Evolutionary conservation across 2,797 vertebrate species (phyloP).

Genomic region (Syndactyla subalaris): DNA sequence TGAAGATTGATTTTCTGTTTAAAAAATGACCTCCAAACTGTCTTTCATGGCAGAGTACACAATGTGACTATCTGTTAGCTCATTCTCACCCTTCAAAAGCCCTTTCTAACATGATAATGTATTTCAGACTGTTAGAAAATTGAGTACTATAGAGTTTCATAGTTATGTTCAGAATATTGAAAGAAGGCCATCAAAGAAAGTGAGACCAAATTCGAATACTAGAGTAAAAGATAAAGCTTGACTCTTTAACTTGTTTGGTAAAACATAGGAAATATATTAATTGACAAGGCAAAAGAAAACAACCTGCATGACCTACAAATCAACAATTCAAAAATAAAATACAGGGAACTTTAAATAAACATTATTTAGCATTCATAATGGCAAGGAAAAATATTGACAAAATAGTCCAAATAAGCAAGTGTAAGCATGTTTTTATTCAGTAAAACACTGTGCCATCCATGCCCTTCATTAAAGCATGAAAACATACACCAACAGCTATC

Average conservation of each 20-base stretch:
- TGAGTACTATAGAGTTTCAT: background rate
- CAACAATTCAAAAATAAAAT: background rate
- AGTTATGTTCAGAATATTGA: background rate
- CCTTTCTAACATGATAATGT: background rate
- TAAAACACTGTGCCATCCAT: background rate
- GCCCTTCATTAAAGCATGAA: background rate
- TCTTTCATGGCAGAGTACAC: background rate
- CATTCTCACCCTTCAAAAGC: slow-evolving; percentile 37
- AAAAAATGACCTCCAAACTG: background rate
- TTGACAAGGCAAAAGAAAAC: background rate
- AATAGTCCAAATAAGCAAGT: background rate
- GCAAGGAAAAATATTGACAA: background rate
- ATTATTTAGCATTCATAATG: background rate
- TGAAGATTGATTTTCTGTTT: slow-evolving; percentile 18
- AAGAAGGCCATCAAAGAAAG: background rate
- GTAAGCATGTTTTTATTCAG: background rate
- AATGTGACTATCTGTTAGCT: background rate
- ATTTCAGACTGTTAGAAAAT: slow-evolving; percentile 26
- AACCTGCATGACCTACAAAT: background rate
- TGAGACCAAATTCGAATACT: background rate
- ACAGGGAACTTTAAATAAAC: background rate
- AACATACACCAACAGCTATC: background rate
- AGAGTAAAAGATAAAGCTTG: background rate
- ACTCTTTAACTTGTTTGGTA: background rate
- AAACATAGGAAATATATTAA: background rate